Evolutionary conservation across 2,797 vertebrate species (phyloP).

Genomic region (Dicrostonyx torquatus): DNA sequence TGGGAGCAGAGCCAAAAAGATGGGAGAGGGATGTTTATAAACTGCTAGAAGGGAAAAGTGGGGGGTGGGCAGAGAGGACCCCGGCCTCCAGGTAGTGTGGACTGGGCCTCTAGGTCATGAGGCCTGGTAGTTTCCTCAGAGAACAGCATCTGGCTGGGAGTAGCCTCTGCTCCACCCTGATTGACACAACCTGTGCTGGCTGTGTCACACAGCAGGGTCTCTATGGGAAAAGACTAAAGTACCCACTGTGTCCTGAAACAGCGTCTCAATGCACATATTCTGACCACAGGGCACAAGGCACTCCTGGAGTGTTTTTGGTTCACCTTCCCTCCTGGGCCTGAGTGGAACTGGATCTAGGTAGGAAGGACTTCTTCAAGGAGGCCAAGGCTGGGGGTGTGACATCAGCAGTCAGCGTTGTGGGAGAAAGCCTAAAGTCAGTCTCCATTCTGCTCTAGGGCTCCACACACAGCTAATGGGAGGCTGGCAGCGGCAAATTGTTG

Average conservation of each 20-base stretch:
- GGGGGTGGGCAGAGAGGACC: constrained; percentile 50
- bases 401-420: constrained; percentile 46
- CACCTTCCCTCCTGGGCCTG: not conserved
- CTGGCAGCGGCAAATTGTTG: constrained; percentile 86
- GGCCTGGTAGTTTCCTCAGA: not conserved
- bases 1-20: constrained; percentile 78
- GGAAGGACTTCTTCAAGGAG: not conserved
- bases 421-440: constrained; percentile 64
- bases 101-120: not conserved
- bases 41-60: constrained; percentile 66
- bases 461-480: constrained; percentile 83
- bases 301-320: not conserved
- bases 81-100: constrained; percentile 65
- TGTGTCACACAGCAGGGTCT: not conserved
- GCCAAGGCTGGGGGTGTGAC: not conserved
- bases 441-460: constrained; percentile 73
- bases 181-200: not conserved
- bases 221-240: not conserved
- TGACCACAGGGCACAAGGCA: not conserved
- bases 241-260: not conserved
- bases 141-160: not conserved
- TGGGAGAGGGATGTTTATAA: constrained; percentile 80
- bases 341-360: not conserved
- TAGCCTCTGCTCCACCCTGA: not conserved
- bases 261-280: not conserved